Evolutionary conservation across 2,888 invertebrate genomes (phyloP), one percentile per base, ranked within the genome.

Genomic region (Drosophila sordidula): DNA sequence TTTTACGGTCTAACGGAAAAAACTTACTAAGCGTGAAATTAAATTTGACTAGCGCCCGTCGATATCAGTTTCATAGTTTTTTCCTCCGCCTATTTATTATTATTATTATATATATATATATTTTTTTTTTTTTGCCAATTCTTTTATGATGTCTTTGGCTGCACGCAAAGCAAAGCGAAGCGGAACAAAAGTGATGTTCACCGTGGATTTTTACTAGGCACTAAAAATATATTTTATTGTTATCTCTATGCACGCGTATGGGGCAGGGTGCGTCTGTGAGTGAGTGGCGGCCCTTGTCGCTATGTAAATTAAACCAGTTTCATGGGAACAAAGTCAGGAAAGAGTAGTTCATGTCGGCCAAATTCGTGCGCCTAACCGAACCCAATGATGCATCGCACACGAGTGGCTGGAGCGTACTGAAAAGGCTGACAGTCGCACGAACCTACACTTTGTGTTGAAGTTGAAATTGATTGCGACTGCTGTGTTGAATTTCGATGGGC

Each of bases 211-310:
- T 83, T 83, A 86, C 73, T 78, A 68, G 75, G 73, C 75, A 81
- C 72, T 83, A 75, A 83, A 87, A 83, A 78, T 86, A 78, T 81
- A 87, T 76, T 78, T 85, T 83, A 86, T 83, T 83, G 83, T 72
- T 86, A 75, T 75, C 55, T 71, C 44, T 50, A 52, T 62, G 52
- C 44, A 38, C 22, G 51, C 26, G 49, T 56, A 38, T 55, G 49
- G 34, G 44, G 54, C 47, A 22, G 44, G 32, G 22, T 59, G 46
- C n/a, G 50, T 34, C 39, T 14, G 52, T 51, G 47, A 36, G 45
- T 32, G 18, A 50, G 46, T 51, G 55, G 32, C 36, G 55, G 11
- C 6, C 22, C 16, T 54, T 39, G 68, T 50, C 39, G 59, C 51
- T 49, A 69, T 74, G 70, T 42, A 74, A 75, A 72, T 72, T 41